phyloP scores from a whole-genome alignment of 2,888 invertebrate genomes.

The Labia minor region DNA sequence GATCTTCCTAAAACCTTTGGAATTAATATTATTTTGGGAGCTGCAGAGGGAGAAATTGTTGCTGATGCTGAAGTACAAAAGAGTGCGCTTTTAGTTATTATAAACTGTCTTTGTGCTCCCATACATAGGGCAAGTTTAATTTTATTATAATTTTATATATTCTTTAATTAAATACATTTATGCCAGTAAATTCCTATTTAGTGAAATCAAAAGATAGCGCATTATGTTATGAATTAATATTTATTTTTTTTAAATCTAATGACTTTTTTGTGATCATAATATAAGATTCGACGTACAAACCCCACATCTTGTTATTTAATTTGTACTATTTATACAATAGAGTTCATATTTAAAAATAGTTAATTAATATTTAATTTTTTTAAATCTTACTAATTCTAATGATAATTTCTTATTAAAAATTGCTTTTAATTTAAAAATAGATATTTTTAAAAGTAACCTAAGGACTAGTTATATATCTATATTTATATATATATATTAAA shows the following conservation, averaged over 20 bases:
- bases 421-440: too few species aligned
- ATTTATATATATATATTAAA: too few species aligned
- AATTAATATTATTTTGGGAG: constrained; percentile 67
- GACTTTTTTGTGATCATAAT: constrained; percentile 42
- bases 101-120: constrained; percentile 90
- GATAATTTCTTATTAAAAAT: too few species aligned
- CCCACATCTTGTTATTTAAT: too few species aligned
- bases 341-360: too few species aligned
- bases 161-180: neutral
- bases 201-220: neutral
- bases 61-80: constrained; percentile 86
- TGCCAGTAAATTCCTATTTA: neutral
- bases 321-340: too few species aligned
- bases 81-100: constrained; percentile 78
- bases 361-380: too few species aligned
- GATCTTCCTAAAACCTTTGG: constrained; percentile 66
- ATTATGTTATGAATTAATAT: constrained; percentile 27
- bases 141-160: neutral
- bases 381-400: too few species aligned
- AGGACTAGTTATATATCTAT: too few species aligned
- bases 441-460: too few species aligned
- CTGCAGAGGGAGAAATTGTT: constrained; percentile 84
- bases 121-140: constrained; percentile 54
- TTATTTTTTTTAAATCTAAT: constrained; percentile 38
- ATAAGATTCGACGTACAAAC: too few species aligned